Conservation (phyloP, 2,888 invertebrate species). For the Halictus quadricinctus region DNA sequence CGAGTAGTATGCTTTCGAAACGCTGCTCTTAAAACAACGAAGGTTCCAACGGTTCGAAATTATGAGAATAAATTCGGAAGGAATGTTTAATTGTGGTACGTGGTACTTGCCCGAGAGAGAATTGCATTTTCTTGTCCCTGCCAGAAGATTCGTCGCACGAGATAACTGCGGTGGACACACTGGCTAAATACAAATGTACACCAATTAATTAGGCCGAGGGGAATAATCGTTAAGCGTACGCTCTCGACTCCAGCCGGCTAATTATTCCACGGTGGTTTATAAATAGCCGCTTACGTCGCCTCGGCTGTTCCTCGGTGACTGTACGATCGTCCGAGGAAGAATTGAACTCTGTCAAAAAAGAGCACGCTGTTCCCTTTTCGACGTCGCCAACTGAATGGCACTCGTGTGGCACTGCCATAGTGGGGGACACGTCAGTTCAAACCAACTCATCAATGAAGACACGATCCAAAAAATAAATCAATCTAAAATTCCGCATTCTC, state of each 20-base stretch:
- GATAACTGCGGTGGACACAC: conserved; percentile 11
- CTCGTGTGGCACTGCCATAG: neutral
- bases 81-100: neutral
- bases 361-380: neutral
- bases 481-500: neutral
- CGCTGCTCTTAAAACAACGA: neutral
- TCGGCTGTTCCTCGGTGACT: conserved; percentile 3
- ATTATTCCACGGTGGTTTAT: conserved; percentile 43
- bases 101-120: neutral
- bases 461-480: neutral
- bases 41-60: neutral
- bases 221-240: conserved; percentile 29
- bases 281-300: conserved; percentile 37
- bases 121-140: neutral
- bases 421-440: neutral
- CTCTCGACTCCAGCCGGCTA: conserved; percentile 28
- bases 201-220: conserved; percentile 24
- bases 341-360: conserved; percentile 10
- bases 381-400: neutral
- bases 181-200: conserved; percentile 17
- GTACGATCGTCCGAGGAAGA: conserved; percentile 6
- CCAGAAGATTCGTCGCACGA: neutral
- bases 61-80: neutral
- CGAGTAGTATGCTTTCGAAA: no score
- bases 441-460: neutral